phyloP scores from a whole-genome alignment of 2,113 vertebrate genomes.

The Hylia prasina region DNA sequence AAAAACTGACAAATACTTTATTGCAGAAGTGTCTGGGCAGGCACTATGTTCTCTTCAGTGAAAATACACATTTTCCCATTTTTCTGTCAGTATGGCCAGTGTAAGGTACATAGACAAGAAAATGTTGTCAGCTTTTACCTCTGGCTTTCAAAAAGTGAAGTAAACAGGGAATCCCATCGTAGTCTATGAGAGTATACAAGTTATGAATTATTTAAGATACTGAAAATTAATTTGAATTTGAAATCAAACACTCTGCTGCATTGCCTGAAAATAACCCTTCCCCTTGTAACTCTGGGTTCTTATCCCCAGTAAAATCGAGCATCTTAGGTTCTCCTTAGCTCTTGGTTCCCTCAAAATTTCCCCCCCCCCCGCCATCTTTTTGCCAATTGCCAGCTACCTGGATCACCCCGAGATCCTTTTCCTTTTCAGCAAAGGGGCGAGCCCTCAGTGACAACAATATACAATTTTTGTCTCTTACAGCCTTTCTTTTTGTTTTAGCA shows the following conservation, averaged over 20 bases:
- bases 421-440: neutral
- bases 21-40: neutral
- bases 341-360: neutral
- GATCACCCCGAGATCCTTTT: neutral
- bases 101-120: neutral
- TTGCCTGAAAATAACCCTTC: neutral
- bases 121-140: neutral
- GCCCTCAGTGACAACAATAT: neutral
- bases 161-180: neutral
- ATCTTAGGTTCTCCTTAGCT: neutral
- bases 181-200: neutral
- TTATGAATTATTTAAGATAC: neutral
- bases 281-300: neutral
- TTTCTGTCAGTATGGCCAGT: neutral
- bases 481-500: neutral
- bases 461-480: neutral
- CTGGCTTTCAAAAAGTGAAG: neutral
- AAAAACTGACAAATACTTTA: conserved; percentile 10
- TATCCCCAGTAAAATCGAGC: neutral
- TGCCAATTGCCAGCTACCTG: neutral
- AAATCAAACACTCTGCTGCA: neutral
- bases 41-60: neutral
- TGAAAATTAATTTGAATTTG: neutral
- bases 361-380: rapidly evolving
- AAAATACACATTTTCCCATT: neutral